phyloP scores from a whole-genome alignment of 2,888 invertebrate genomes.

The Archaeoteleia sp. region DNA sequence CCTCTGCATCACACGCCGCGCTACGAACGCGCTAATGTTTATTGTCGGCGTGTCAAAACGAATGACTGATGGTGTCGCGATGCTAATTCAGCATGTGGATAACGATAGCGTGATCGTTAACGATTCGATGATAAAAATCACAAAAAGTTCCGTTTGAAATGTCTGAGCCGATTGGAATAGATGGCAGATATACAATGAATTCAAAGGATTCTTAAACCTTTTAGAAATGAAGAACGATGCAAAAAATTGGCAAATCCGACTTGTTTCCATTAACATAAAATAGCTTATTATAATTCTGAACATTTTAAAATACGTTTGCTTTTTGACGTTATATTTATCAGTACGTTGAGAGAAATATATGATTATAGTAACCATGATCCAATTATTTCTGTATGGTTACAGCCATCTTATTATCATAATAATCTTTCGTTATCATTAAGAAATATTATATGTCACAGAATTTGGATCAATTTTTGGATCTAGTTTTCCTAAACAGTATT shows the following conservation, averaged over 20 bases:
- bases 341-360: no score
- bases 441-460: no score
- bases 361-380: no score
- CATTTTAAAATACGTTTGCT: no score
- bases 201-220: conserved; percentile 14
- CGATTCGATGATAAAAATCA: conserved; percentile 30
- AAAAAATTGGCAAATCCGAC: conserved; percentile 14
- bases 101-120: conserved; percentile 56
- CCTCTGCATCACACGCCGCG: conserved; percentile 21
- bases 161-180: conserved; percentile 25
- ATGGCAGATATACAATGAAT: conserved; percentile 10
- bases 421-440: no score
- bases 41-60: conserved; percentile 64
- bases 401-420: no score
- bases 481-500: no score
- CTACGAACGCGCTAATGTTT: conserved; percentile 59
- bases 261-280: neutral
- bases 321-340: no score
- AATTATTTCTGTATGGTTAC: no score
- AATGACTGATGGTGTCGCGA: conserved; percentile 67
- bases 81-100: conserved; percentile 66
- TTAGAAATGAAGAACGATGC: neutral
- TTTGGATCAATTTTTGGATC: no score
- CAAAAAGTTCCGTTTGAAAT: conserved; percentile 37
- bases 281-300: no score